Base-by-base conservation (phyloP, 1,140 invertebrate genomes). In the Zeugodacus cucurbitae region DNA sequence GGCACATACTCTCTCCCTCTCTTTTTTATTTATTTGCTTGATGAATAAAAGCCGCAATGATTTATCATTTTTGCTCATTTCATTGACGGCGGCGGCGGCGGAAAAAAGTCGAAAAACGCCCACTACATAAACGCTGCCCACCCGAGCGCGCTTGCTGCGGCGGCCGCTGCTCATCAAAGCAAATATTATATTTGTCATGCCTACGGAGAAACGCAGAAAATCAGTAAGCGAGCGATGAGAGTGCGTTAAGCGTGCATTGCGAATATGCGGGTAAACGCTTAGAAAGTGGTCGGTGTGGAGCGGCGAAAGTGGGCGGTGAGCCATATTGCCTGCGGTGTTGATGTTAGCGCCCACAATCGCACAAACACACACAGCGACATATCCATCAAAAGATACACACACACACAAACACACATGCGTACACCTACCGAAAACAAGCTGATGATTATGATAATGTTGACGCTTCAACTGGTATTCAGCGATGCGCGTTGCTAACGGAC, bases 1-100 rank as follows among this genome's bases (percentile, higher is more conserved):
- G 26, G 22, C n/a, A 3, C n/a, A 22, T 22, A 62, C 10, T 37
- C 32, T n/a, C 20, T 37, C 1, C 34, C 26, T 48, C 67, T 41
- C 29, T 22, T 58, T n/a, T 58, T 54, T 54, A 7, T 29, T 29
- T 32, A 10, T 32, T 82, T 11, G 74, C 32, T 4, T 48, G 22
- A 48, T 82, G 74, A 44, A 26, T 48, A 82, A 48, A 82, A 82
- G 41, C n/a, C 74, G 44, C 37, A 48, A 82, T 82, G 74, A 82
- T 82, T 82, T 82, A 82, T 82, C n/a, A 48, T 48, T 82, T 74
- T 82, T 82, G 37, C 34, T 44, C 41, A 82, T 82, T 82, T 82
- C 74, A 82, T 44, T 82, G n/a, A 82, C 7, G 41, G n/a, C 41
- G 3, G 48, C 48, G 20, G 32, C 17, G 64, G 22, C n/a, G n/a